These are phyloP conservation scores for Phoxinus dragarum DNA, from an alignment of 2,797 vertebrate genomes.

Conservation along the genomic window DNA sequence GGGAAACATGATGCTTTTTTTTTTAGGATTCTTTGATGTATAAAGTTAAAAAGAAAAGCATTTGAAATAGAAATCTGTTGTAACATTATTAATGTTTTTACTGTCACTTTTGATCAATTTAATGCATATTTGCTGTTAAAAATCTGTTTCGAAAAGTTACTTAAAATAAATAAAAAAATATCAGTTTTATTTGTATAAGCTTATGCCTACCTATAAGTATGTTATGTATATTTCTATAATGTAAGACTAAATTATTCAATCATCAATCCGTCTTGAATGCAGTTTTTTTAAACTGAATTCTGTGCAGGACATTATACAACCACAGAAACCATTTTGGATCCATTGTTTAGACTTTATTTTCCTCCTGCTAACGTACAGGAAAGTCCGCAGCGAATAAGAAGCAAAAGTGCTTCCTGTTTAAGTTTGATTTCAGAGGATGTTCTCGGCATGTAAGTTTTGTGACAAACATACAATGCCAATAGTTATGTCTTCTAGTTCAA, in stretches of 20 bases:
- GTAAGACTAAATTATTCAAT: background rate
- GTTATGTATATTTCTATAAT: background rate
- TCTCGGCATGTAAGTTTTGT: slow-evolving; percentile 5
- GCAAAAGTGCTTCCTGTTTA: slow-evolving; percentile 61
- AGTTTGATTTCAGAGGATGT: slow-evolving; percentile 28
- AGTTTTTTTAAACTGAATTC: background rate
- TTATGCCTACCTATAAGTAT: background rate
- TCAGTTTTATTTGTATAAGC: background rate
- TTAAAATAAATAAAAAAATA: background rate
- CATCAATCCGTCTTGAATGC: background rate
- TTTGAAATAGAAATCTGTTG: background rate
- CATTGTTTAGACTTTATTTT: slow-evolving; percentile 33
- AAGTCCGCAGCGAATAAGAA: slow-evolving; percentile 64
- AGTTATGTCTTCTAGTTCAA: background rate
- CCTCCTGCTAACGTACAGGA: slow-evolving; percentile 45
- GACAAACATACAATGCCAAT: slow-evolving; percentile 4
- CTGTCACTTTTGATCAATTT: too few relatives aligned
- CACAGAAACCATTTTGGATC: slow-evolving; percentile 10
- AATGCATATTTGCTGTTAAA: background rate
- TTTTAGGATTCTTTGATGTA: too few relatives aligned
- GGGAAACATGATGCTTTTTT: background rate
- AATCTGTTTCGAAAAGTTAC: background rate
- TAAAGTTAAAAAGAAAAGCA: background rate
- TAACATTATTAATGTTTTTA: too few relatives aligned
- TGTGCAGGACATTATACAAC: slow-evolving; percentile 11